Percentiles rank a stretch among this genome's conserved stretches.
phyloP scores from a whole-genome alignment of 1,140 invertebrate genomes.

The Vanessa tameamea region DNA sequence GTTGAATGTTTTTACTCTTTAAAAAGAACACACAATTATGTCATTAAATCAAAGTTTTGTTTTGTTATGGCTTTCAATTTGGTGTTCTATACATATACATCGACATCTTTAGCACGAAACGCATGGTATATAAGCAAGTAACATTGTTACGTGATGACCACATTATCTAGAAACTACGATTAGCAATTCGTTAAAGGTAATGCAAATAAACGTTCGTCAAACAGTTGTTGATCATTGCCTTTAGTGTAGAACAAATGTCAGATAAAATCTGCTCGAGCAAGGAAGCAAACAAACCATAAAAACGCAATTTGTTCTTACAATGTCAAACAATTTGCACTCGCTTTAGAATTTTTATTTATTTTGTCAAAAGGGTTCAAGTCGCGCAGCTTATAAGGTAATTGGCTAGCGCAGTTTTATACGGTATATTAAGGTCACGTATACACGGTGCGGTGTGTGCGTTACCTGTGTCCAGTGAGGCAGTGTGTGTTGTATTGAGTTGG shows the following conservation, averaged over 20 bases:
- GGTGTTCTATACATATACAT: too few relatives aligned
- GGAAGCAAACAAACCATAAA: neutral
- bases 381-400: constrained; percentile 25
- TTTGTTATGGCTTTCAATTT: too few relatives aligned
- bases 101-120: too few relatives aligned
- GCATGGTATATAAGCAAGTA: too few relatives aligned
- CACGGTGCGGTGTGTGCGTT: neutral
- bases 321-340: neutral
- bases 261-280: too few relatives aligned
- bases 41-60: too few relatives aligned
- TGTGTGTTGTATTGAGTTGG: constrained; percentile 6
- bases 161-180: too few relatives aligned
- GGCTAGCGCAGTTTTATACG: constrained; percentile 3
- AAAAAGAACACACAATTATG: neutral
- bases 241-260: too few relatives aligned
- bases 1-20: neutral
- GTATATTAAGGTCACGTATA: constrained; percentile 7
- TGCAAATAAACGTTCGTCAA: too few relatives aligned
- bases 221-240: too few relatives aligned
- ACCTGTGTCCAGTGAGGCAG: constrained; percentile 31
- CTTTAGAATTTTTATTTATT: neutral
- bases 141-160: too few relatives aligned
- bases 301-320: neutral
- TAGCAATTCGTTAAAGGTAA: too few relatives aligned
- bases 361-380: constrained; percentile 14